Evolutionary conservation across 2,888 invertebrate species (phyloP).

Genomic region (Microplitis deprimator): DNA sequence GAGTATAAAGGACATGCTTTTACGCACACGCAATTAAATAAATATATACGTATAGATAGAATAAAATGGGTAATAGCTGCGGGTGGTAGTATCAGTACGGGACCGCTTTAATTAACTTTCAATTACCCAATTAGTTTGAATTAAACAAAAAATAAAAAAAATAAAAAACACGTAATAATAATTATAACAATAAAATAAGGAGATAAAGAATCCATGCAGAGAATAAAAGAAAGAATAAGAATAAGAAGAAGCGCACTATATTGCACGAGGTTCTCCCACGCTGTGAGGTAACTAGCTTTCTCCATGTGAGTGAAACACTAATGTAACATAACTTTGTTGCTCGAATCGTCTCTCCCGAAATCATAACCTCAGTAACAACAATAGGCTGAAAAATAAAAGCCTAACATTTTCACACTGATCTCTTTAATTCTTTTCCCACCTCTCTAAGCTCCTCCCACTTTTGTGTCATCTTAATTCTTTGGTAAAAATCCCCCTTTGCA

Average conservation of each 20-base stretch:
- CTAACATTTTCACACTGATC: constrained; percentile 52
- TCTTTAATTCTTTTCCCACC: constrained; percentile 52
- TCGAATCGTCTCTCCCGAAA: constrained; percentile 35
- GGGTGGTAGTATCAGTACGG: constrained; percentile 45
- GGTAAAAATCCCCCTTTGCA: neutral
- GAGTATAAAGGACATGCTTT: neutral
- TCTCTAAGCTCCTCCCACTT: constrained; percentile 12
- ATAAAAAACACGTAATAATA: neutral
- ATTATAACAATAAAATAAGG: constrained; percentile 1
- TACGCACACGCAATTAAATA: constrained; percentile 12
- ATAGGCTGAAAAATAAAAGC: constrained; percentile 61
- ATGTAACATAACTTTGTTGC: constrained; percentile 30
- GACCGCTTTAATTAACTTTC: constrained; percentile 60
- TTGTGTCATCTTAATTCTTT: constrained; percentile 7
- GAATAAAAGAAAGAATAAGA: constrained; percentile 17
- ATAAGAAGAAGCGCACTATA: constrained; percentile 41
- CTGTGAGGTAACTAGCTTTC: constrained; percentile 68
- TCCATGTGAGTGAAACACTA: constrained; percentile 47
- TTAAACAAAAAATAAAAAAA: constrained; percentile 8
- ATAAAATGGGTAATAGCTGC: constrained; percentile 18
- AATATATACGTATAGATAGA: constrained; percentile 4
- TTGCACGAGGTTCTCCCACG: constrained; percentile 63
- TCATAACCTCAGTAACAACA: constrained; percentile 34
- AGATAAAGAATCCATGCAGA: constrained; percentile 1
- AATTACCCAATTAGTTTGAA: constrained; percentile 64